Percentiles rank a stretch among this genome's conserved stretches.
Evolutionary conservation across 2,888 invertebrate species (phyloP).

Genomic region (Corythucha ciliata): DNA sequence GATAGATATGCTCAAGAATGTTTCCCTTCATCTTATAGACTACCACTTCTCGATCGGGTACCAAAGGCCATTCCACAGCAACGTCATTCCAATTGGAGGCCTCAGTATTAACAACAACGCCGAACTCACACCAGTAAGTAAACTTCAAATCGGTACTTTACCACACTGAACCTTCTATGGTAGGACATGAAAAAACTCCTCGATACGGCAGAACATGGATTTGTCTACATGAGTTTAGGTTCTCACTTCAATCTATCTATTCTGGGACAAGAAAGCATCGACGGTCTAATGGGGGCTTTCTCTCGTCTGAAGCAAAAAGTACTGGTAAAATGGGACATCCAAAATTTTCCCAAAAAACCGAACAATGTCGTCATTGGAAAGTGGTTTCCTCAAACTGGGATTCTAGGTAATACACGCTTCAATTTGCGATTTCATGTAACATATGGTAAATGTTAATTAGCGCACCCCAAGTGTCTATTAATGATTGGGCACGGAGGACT

Average conservation of each 20-base stretch:
- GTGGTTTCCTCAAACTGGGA: conserved; percentile 27
- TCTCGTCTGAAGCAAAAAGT: conserved; percentile 14
- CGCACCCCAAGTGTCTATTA: conserved; percentile 43
- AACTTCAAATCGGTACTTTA: background rate
- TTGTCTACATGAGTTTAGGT: conserved; percentile 28
- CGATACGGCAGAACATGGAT: conserved; percentile 22
- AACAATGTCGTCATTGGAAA: conserved; percentile 21
- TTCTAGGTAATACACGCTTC: conserved; percentile 20
- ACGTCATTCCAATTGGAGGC: conserved; percentile 26
- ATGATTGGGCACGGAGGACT: conserved; percentile 49
- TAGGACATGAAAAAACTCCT: conserved; percentile 25
- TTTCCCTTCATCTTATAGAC: conserved; percentile 21
- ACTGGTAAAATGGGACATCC: conserved; percentile 27
- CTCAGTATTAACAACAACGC: conserved; percentile 2
- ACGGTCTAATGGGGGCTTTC: conserved; percentile 22
- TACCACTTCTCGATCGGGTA: conserved; percentile 21
- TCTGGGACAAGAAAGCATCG: conserved; percentile 16
- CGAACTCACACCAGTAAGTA: background rate
- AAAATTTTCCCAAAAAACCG: conserved; percentile 16
- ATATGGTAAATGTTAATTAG: conserved; percentile 35
- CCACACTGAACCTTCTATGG: conserved; percentile 9
- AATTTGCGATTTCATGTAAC: conserved; percentile 3
- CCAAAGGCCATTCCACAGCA: conserved; percentile 20
- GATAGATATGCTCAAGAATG: conserved; percentile 15
- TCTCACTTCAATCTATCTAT: conserved; percentile 14